Percentiles rank a stretch among this genome's conserved stretches.
Conservation (phyloP, 1,140 invertebrate genomes). For the Globodera ellingtonae region DNA sequence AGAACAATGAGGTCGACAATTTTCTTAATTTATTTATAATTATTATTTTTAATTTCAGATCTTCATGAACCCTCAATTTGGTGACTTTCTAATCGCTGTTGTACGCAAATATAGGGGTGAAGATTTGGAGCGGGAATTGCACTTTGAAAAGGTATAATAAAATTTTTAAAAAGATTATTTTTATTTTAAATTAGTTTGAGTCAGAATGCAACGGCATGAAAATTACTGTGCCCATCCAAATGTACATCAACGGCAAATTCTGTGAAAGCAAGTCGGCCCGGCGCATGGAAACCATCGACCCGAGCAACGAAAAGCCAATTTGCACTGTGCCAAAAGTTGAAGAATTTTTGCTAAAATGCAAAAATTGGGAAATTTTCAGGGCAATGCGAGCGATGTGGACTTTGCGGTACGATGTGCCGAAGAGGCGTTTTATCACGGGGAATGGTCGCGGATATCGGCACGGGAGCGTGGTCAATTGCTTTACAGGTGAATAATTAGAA, state of each 20-base stretch:
- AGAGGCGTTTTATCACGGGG: conserved; percentile 74
- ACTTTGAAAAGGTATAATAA: conserved; percentile 59
- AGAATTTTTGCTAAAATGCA: neutral
- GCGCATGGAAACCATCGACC: conserved; percentile 84
- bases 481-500: conserved; percentile 57
- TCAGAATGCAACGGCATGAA: conserved; percentile 36
- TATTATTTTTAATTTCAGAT: conserved; percentile 43
- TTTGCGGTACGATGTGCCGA: conserved; percentile 71
- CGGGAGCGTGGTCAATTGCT: conserved; percentile 69
- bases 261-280: conserved; percentile 80
- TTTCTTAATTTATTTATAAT: conserved; percentile 7
- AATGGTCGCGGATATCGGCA: conserved; percentile 80
- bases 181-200: conserved; percentile 32
- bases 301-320: conserved; percentile 78
- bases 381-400: conserved; percentile 70
- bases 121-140: conserved; percentile 40
- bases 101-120: conserved; percentile 74
- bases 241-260: conserved; percentile 88
- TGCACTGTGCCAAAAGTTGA: conserved; percentile 74
- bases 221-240: conserved; percentile 41
- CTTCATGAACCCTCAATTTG: conserved; percentile 86
- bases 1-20: conserved; percentile 79
- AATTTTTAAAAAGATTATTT: neutral
- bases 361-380: conserved; percentile 63
- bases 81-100: conserved; percentile 76